Evolutionary conservation across 1,140 invertebrate genomes (phyloP), one percentile per base, ranked within the genome.

Genomic region (Drosophila equinoxialis): DNA sequence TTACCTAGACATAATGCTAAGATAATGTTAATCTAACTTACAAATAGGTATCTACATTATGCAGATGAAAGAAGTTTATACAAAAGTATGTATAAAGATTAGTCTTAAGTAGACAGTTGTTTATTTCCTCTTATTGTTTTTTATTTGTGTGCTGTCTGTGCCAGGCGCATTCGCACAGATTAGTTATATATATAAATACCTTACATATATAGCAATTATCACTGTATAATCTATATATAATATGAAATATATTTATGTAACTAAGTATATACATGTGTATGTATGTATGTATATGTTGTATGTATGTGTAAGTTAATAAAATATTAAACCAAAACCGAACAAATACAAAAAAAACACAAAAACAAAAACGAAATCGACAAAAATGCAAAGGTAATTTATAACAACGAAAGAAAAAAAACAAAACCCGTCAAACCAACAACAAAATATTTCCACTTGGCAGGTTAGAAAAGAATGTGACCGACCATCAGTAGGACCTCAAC

Each of bases 281-380:
- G 55, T 60, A 76, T 76, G 55, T 60, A 69, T 73, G 62, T 72
- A 63, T 73, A 69, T 77, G 64, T 66, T 62, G 26, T 75, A 64
- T 80, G 81, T 85, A 74, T 55, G 65, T 51, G 69, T 87, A 86
- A 82, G 83, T 73, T 76, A 86, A 86, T 83, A 87, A 86, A 86
- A 79, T 64, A 71, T 33, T 69, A 71, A 79, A 64, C 17, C 72
- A 66, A 78, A 45, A 37, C 45, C 39, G 68, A 37, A 54, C 51
- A 41, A 30, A 71, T 68, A 51, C 42, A 37, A 37, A 23, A 20
- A 20, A 48, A 23, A 71, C 71, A 51, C 51, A 57, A 48, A 71
- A 82, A 65, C 10, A 39, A 57, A 62, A 70, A 67, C 62, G 61
- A 74, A 77, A 74, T 69, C 72, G 65, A 79, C 45, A 75, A 71